These are phyloP conservation scores for Pyrocoelia pectoralis DNA, from an alignment of 2,888 invertebrate genomes.

Conservation along the genomic window DNA sequence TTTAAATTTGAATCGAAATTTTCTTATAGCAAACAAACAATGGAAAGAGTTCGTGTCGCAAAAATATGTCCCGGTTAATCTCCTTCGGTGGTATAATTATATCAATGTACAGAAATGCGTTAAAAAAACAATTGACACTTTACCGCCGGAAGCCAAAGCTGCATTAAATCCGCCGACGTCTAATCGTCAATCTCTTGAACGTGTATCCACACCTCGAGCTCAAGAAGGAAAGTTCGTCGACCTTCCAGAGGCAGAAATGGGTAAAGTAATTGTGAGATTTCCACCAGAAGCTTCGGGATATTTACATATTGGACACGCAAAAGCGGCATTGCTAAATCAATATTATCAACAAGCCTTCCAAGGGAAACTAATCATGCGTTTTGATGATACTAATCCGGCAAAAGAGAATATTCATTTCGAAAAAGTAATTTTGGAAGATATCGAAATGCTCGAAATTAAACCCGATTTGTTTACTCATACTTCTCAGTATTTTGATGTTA, in stretches of 20 bases:
- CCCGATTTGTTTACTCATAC: constrained; percentile 94
- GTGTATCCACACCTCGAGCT: constrained; percentile 49
- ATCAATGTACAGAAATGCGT: constrained; percentile 70
- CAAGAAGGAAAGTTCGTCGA: constrained; percentile 88
- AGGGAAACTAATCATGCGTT: constrained; percentile 96
- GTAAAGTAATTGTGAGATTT: constrained; percentile 97
- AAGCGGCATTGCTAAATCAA: constrained; percentile 97
- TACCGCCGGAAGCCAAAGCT: constrained; percentile 64
- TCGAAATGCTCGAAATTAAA: constrained; percentile 89
- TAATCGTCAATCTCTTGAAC: constrained; percentile 40
- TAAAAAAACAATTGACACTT: constrained; percentile 63
- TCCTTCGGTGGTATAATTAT: constrained; percentile 73
- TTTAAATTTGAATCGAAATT: neutral
- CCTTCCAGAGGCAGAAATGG: constrained; percentile 95
- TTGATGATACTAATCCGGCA: constrained; percentile 99
- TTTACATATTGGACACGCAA: constrained; percentile 98
- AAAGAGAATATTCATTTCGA: constrained; percentile 98
- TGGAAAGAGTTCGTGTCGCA: constrained; percentile 54
- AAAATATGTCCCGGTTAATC: constrained; percentile 65
- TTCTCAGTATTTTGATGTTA: constrained; percentile 94
- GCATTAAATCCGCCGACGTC: constrained; percentile 41
- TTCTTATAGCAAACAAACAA: constrained; percentile 49
- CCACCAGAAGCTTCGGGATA: constrained; percentile 99
- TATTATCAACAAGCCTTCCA: constrained; percentile 93
- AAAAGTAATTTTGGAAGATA: constrained; percentile 94